These are phyloP conservation scores for Cryptotermes secundus DNA, from an alignment of 1,140 invertebrate species.

Conservation along the genomic window DNA sequence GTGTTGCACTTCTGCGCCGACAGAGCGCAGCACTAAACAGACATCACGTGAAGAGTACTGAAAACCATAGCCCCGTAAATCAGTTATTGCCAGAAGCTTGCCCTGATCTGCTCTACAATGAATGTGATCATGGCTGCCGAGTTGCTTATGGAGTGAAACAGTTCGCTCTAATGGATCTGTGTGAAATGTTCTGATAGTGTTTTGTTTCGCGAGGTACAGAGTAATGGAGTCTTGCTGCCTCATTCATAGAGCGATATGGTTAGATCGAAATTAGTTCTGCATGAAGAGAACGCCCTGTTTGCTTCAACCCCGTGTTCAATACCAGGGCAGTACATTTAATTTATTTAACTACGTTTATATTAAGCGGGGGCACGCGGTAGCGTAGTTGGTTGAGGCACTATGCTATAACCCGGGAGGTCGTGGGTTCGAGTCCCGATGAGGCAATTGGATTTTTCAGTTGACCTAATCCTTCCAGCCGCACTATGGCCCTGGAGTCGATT, in stretches of 20 bases:
- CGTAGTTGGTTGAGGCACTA: no score
- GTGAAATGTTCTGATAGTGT: background rate
- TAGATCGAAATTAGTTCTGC: background rate
- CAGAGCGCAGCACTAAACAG: background rate
- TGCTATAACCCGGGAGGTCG: no score
- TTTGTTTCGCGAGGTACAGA: background rate
- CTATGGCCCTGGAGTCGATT: no score
- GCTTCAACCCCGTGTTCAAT: background rate
- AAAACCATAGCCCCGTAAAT: background rate
- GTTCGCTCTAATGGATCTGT: background rate
- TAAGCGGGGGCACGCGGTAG: no score
- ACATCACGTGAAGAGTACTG: background rate
- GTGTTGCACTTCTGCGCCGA: background rate
- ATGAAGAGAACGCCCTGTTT: background rate
- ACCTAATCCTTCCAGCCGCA: no score
- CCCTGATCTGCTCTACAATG: background rate
- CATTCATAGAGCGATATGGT: background rate
- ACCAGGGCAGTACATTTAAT: no score
- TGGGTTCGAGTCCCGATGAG: no score
- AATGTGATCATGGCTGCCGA: background rate
- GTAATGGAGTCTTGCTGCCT: background rate
- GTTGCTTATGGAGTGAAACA: background rate
- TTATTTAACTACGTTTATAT: no score
- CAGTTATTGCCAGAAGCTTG: background rate
- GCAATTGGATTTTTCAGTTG: no score